These are phyloP conservation scores for Atta colombica DNA, from an alignment of 1,140 invertebrate genomes.

Conservation along the genomic window DNA sequence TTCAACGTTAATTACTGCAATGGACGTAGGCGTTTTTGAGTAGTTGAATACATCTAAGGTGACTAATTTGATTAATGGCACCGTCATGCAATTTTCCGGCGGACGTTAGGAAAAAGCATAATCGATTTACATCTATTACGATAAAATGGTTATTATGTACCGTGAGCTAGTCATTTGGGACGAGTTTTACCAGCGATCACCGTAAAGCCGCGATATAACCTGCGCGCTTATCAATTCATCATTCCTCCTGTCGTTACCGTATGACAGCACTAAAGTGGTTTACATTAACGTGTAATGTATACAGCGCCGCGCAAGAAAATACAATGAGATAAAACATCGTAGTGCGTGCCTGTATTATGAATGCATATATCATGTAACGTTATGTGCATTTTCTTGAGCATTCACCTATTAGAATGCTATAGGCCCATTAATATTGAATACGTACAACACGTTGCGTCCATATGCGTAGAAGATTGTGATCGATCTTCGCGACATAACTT, in stretches of 20 bases:
- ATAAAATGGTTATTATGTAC: conserved; percentile 62
- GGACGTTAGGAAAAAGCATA: conserved; percentile 46
- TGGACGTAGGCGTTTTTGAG: conserved; percentile 45
- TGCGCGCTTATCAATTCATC: conserved; percentile 61
- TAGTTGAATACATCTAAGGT: conserved; percentile 15
- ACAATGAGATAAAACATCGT: conserved; percentile 56
- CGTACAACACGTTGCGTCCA: not conserved
- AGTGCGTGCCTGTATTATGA: conserved; percentile 38
- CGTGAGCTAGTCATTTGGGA: conserved; percentile 55
- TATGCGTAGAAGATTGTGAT: not conserved
- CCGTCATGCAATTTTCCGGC: conserved; percentile 48
- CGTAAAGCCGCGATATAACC: conserved; percentile 38
- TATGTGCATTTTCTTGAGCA: conserved; percentile 34
- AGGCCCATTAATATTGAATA: conserved; percentile 47
- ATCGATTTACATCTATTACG: conserved; percentile 64
- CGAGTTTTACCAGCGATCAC: conserved; percentile 55
- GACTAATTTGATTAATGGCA: conserved; percentile 61
- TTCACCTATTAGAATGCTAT: conserved; percentile 11
- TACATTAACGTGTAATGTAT: conserved; percentile 60
- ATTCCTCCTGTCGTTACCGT: conserved; percentile 55
- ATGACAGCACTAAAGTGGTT: conserved; percentile 59
- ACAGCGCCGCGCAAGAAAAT: conserved; percentile 51
- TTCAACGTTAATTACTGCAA: conserved; percentile 44
- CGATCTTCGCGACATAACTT: not conserved
- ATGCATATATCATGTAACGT: conserved; percentile 46